Base-by-base conservation (phyloP, 2,888 invertebrate genomes). In the Calliphora vomitoria region DNA sequence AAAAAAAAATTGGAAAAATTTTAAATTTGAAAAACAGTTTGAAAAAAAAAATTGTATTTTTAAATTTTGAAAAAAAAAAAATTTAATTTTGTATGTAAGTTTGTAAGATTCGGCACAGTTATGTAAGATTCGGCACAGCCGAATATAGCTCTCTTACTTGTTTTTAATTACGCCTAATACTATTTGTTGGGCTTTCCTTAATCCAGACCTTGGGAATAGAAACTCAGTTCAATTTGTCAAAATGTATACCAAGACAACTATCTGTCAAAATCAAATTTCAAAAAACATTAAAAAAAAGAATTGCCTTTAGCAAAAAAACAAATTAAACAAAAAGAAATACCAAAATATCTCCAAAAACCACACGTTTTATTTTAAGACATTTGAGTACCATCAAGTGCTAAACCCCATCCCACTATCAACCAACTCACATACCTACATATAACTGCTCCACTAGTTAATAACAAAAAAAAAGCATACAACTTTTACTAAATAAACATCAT, bases 371-470 rank as follows among this genome's bases (percentile, higher is more conserved):
- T 76, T 64, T 13, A 44, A 47, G 6, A 58, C 18, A 41, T 44
- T 68, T 25, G 25, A 58, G 44, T 58, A 55, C 31, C 13, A 20
- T 60, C 20, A 35, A 69, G 35, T 20, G 53, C 53, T 66, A 55
- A 64, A 76, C 50, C 38, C 10, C 53, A 71, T 47, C 74, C 72
- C 74, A 74, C 60, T 58, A 60, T n/a, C 44, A 58, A 31, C 50
- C 35, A 20, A 55, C 55, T 38, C 18, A 72, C 58, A 66, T 1
- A 44, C 13, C 50, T 66, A 66, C 20, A 41, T 41, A 41, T 18
- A 10, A 66, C 44, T 66, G 44, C 10, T 41, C 41, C 18, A 41
- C 41, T 41, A 55, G 13, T 71, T 11, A 38, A 20, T n/a, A n/a
- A n/a, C n/a, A n/a, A n/a, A n/a, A n/a, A n/a, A n/a, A n/a, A n/a